Evolutionary conservation across 1,140 invertebrate species (phyloP).

Genomic region (Cyrtorhinus lividipennis): DNA sequence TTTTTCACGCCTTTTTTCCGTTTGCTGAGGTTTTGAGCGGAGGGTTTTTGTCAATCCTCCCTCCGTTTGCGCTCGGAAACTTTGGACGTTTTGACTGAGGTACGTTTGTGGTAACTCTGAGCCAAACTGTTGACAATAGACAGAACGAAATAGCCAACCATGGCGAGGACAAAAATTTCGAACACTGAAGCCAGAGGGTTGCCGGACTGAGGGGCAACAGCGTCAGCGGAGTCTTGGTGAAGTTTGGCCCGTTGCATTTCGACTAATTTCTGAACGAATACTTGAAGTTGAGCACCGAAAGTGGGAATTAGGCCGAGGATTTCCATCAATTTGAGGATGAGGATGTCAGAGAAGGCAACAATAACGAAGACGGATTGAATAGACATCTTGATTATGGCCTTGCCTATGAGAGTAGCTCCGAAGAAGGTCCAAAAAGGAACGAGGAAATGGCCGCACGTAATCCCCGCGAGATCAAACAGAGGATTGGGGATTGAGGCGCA

Average conservation of each 20-base stretch:
- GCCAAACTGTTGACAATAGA: conserved; percentile 95
- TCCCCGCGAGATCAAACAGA: conserved; percentile 93
- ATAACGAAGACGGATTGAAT: conserved; percentile 98
- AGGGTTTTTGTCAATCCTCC: conserved; percentile 19
- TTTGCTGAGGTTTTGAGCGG: conserved; percentile 14
- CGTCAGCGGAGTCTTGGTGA: conserved; percentile 41
- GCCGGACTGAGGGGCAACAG: conserved; percentile 36
- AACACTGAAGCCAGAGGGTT: conserved; percentile 67
- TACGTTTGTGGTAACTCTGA: conserved; percentile 80
- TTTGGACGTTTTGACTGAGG: conserved; percentile 35
- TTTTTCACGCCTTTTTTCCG: conserved; percentile 15
- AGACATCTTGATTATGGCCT: conserved; percentile 98
- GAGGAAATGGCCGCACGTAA: conserved; percentile 96
- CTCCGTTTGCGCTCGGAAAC: background rate
- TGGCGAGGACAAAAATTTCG: conserved; percentile 80
- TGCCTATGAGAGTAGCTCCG: conserved; percentile 94
- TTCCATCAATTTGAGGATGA: conserved; percentile 66
- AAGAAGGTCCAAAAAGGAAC: conserved; percentile 99
- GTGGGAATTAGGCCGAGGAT: conserved; percentile 59
- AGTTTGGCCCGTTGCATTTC: conserved; percentile 76
- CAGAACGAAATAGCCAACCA: conserved; percentile 89
- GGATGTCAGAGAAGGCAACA: conserved; percentile 84
- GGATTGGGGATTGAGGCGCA: conserved; percentile 99
- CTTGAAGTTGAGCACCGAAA: conserved; percentile 66
- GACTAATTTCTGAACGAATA: conserved; percentile 74